Conservation (phyloP, 2,888 invertebrate genomes). For the Sisyra nigra region DNA sequence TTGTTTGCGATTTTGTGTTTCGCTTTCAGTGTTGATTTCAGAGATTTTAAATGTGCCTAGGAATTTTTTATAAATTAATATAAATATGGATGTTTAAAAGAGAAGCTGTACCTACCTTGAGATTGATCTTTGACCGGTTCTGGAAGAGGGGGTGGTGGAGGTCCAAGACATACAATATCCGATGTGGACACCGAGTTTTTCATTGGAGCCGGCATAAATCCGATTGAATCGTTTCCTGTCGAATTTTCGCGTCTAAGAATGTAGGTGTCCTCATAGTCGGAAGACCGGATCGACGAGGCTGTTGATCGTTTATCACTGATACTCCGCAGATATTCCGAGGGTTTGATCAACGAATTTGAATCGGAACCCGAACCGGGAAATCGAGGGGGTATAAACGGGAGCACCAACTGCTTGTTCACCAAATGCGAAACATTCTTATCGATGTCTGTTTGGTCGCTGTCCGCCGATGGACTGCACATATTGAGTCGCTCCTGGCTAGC, state of each 20-base stretch:
- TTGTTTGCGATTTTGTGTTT: slow-evolving; percentile 31
- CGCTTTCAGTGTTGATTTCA: slow-evolving; percentile 7
- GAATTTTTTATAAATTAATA: no score
- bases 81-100: not conserved
- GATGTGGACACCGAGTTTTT: slow-evolving; percentile 21
- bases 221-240: slow-evolving; percentile 13
- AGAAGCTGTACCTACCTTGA: slow-evolving; percentile 5
- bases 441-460: slow-evolving; percentile 30
- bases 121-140: slow-evolving; percentile 17
- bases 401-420: slow-evolving; percentile 70
- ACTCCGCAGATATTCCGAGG: slow-evolving; percentile 79
- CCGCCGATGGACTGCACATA: slow-evolving; percentile 28
- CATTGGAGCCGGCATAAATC: slow-evolving; percentile 1
- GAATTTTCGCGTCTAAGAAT: slow-evolving; percentile 13
- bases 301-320: slow-evolving; percentile 47
- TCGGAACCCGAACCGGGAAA: slow-evolving; percentile 49
- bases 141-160: slow-evolving; percentile 33
- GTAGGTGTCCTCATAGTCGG: slow-evolving; percentile 22
- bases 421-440: slow-evolving; percentile 39
- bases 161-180: slow-evolving; percentile 37
- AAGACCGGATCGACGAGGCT: slow-evolving; percentile 30
- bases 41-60: not conserved
- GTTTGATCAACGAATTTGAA: slow-evolving; percentile 75
- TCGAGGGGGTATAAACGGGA: slow-evolving; percentile 83
- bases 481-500: slow-evolving; percentile 23